Conservation (phyloP, 2,113 vertebrate genomes). For the Microtus ochrogaster region DNA sequence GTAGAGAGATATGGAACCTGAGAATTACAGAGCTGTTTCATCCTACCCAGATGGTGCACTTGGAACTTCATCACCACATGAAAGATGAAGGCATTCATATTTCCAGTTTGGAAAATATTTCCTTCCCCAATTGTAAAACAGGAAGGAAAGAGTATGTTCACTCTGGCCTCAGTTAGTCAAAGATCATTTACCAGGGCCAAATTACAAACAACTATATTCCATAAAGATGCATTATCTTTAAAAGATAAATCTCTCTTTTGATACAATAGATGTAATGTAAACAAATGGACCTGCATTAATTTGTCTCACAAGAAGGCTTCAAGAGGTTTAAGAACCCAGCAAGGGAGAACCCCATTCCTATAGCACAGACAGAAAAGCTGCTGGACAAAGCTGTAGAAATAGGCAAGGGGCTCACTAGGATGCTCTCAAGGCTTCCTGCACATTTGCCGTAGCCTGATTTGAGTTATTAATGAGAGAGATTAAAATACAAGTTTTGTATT, state of each 20-base stretch:
- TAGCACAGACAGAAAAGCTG: neutral
- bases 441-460: neutral
- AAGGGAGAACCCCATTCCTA: neutral
- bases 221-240: neutral
- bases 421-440: neutral
- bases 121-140: neutral
- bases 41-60: neutral
- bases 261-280: neutral
- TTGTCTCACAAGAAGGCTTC: neutral
- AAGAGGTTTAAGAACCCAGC: neutral
- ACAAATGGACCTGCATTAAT: neutral
- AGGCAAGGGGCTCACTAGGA: neutral
- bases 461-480: slow-evolving; percentile 1
- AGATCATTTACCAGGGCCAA: neutral
- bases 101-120: slow-evolving; percentile 9
- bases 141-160: neutral
- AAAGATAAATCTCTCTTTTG: neutral
- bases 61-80: neutral
- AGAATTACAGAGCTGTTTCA: neutral
- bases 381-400: neutral
- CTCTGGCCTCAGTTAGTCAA: neutral
- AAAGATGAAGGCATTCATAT: neutral
- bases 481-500: slow-evolving; percentile 36
- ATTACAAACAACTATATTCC: neutral
- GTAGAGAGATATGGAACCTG: neutral